Conservation (phyloP, 1,140 invertebrate species). For the Diploscapter pachys region DNA sequence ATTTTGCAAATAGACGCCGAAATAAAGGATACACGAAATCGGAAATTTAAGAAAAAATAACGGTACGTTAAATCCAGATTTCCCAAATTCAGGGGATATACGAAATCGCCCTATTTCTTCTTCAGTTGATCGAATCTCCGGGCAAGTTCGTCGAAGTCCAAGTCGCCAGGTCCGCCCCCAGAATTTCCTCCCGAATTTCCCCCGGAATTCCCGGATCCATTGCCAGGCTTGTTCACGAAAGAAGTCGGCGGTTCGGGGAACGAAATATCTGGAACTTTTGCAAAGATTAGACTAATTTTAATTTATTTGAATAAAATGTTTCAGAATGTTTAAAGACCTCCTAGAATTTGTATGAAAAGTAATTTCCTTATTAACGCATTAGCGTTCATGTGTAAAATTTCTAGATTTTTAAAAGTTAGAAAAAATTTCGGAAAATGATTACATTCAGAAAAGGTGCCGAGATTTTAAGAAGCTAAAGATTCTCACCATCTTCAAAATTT, state of each 20-base stretch:
- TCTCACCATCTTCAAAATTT: conserved; percentile 13
- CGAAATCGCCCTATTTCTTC: conserved; percentile 14
- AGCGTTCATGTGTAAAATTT: background rate
- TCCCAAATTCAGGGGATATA: too few species aligned
- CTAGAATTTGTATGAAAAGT: too few species aligned
- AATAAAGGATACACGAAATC: too few species aligned
- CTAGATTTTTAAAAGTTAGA: background rate
- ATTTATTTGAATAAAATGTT: conserved; percentile 2
- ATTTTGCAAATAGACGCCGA: too few species aligned
- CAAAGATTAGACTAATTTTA: conserved; percentile 12
- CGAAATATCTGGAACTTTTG: conserved; percentile 41
- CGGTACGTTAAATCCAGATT: too few species aligned
- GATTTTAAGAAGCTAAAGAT: too few species aligned
- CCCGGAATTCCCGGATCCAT: background rate
- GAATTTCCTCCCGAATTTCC: conserved; percentile 1
- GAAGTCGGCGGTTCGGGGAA: conserved; percentile 51
- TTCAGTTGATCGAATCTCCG: conserved; percentile 41
- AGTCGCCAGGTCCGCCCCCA: conserved; percentile 15
- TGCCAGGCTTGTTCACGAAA: conserved; percentile 9
- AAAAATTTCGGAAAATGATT: background rate
- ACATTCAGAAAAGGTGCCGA: too few species aligned
- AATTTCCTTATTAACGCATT: too few species aligned
- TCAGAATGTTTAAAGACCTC: too few species aligned
- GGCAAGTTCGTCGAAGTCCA: conserved; percentile 42
- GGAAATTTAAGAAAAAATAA: too few species aligned